A percentile compares a stretch with the other conserved stretches of the same genome.
These are phyloP conservation scores for Muricea muricata DNA, from an alignment of 92 coral and sea anemone species.

Conservation along the genomic window DNA sequence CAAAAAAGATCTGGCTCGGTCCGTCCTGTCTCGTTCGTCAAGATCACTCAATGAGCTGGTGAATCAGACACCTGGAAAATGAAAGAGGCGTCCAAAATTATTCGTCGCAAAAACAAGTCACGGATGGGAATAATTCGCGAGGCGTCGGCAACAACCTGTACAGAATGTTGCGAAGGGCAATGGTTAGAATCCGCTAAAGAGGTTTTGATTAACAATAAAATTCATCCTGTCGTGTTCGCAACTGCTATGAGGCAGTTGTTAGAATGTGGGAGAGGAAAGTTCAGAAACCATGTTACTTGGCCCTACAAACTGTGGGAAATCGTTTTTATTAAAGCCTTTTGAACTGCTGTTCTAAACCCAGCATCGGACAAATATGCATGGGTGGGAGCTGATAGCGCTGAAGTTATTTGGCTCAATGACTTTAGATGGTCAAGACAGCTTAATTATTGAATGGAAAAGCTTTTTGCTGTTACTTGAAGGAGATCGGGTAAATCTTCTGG, in stretches of 20 bases:
- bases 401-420: slow-evolving; percentile 50
- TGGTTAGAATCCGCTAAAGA: no score
- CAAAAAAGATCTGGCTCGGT: not conserved
- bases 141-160: not conserved
- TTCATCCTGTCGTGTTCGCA: slow-evolving; percentile 6
- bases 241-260: slow-evolving; percentile 36
- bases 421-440: slow-evolving; percentile 46
- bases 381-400: slow-evolving; percentile 55
- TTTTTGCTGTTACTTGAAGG: slow-evolving; percentile 55
- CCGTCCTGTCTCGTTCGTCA: no score
- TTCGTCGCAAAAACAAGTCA: no score
- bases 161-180: slow-evolving; percentile 16
- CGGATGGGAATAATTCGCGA: no score
- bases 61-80: slow-evolving; percentile 15
- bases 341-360: no score
- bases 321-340: not conserved
- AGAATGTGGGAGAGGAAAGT: no score
- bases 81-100: slow-evolving; percentile 12
- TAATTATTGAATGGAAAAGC: slow-evolving; percentile 55
- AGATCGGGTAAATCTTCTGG: slow-evolving; percentile 40
- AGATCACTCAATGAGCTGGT: no score
- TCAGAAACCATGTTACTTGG: no score
- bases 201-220: slow-evolving; percentile 46
- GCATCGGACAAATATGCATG: no score
- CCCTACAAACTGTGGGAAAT: no score